Evolutionary conservation across 2,888 invertebrate species (phyloP), one percentile per base, ranked within the genome.

Genomic region (Agelastica alni): DNA sequence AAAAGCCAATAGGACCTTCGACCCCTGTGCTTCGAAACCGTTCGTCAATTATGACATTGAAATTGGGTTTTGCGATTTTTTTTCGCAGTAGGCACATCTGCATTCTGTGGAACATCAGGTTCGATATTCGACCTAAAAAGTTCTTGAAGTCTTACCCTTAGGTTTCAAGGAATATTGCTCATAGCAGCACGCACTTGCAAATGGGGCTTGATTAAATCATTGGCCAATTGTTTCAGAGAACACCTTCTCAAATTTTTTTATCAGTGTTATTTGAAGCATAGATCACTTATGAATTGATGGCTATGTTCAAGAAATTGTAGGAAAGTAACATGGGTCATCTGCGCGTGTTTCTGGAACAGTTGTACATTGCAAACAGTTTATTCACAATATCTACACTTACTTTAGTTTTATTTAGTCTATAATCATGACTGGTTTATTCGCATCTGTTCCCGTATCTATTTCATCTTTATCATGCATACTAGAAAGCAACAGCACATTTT

Each of bases 361-460:
- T 44, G 13, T 44, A 28, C n/a, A 12, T 44, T 14, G 44, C 44
- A 31, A 9, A 4, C 4, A 44, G 28, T 28, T 44, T 44, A 20
- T 44, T 12, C 44, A 44, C 44, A 13, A 12, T 22, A 22, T 22
- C 26, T 13, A 42, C 26, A 2, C 42, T 42, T 22, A n/a, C 22
- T 49, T 41, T 49, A 2, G 41, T 28, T 12, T 31, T 28, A 42
- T 49, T 49, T 49, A 49, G 13, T 49, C 34, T 18, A 18, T 49
- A 10, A 49, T 42, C 3, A 49, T 49, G 5, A 41, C 88, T 36
- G 82, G 80, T 64, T 81, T 77, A 13, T 26, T 30, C 4, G n/a
- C n/a, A 7, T 30, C 28, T 37, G 34, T 46, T 36, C 16, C 30
- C 28, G 22, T 6, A 42, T 43, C 43, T 43, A 51, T 51, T 12